Conservation (phyloP, 2,797 vertebrate species). For the Micropoecilia bifurca region DNA sequence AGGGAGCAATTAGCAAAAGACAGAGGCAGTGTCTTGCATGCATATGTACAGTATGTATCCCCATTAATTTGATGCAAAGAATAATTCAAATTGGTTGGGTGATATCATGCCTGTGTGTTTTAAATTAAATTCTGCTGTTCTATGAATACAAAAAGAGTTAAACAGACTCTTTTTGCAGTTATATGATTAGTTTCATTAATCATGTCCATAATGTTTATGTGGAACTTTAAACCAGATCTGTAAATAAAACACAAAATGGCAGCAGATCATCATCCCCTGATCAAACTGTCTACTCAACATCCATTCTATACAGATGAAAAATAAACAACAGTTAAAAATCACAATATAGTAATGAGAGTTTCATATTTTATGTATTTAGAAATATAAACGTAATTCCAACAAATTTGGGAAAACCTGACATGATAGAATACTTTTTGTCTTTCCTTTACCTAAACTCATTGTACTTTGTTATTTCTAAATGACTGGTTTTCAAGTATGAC, state of each 20-base stretch:
- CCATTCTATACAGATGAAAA: not conserved
- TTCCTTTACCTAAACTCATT: not conserved
- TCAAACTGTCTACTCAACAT: not conserved
- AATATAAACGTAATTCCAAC: not conserved
- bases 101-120: not conserved
- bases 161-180: not conserved
- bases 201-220: not conserved
- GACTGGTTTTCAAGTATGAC: not conserved
- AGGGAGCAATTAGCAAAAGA: not conserved
- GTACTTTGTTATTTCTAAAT: not conserved
- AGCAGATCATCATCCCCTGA: not conserved
- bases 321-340: too few species aligned
- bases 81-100: too few species aligned
- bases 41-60: not conserved
- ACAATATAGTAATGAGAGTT: not conserved
- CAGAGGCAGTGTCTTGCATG: not conserved
- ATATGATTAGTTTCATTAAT: not conserved
- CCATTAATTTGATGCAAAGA: not conserved
- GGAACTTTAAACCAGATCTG: not conserved
- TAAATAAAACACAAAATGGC: not conserved
- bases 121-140: not conserved
- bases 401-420: not conserved
- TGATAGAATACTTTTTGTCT: not conserved
- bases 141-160: not conserved
- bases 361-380: not conserved